Conservation (phyloP, 2,113 vertebrate genomes). For the Rostratula benghalensis region DNA sequence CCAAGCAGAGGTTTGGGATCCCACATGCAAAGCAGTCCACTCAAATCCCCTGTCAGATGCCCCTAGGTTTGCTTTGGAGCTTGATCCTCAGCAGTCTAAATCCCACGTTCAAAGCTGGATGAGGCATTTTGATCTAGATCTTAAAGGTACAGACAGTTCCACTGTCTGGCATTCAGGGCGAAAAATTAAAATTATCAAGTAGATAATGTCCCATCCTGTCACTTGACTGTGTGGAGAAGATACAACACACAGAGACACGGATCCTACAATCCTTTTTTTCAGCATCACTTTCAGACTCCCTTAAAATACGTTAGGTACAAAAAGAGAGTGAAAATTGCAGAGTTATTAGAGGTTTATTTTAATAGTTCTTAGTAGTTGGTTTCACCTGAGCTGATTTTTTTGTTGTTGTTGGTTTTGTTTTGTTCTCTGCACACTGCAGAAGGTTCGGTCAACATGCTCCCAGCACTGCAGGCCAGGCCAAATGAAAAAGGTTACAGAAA, state of each 20-base stretch:
- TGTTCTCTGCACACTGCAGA: conserved; percentile 63
- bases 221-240: background rate
- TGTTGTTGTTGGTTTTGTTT: background rate
- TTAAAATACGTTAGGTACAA: background rate
- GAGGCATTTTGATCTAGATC: background rate
- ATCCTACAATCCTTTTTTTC: background rate
- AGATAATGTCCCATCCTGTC: background rate
- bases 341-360: background rate
- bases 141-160: background rate
- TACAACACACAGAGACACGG: background rate
- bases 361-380: background rate
- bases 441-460: conserved; percentile 83
- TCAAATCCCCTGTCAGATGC: background rate
- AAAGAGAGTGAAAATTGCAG: background rate
- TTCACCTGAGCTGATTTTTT: background rate
- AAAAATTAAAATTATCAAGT: background rate
- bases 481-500: conserved; percentile 84
- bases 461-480: conserved; percentile 82
- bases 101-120: background rate
- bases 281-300: background rate
- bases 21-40: background rate
- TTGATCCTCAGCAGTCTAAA: background rate
- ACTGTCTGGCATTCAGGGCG: background rate
- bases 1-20: background rate
- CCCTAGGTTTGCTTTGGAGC: background rate